phyloP scores from a whole-genome alignment of 2,797 vertebrate species.

The Typhlichthys eigenmanni region DNA sequence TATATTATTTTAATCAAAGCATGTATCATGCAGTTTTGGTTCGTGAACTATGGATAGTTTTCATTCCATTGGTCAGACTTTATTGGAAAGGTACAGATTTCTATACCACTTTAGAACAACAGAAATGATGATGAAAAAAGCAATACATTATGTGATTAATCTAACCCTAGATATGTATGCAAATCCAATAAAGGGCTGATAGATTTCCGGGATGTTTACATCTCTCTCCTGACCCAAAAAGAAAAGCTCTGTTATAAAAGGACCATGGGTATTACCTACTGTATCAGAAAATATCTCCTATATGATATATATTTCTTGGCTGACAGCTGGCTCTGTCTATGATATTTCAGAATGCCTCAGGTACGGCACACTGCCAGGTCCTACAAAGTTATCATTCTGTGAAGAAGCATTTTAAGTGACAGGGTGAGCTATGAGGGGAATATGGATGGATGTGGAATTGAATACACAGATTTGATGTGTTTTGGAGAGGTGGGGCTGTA shows the following conservation, averaged over 20 bases:
- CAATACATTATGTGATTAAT: too few relatives aligned
- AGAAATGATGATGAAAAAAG: too few relatives aligned
- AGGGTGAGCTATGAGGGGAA: conserved; percentile 69
- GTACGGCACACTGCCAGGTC: conserved; percentile 67
- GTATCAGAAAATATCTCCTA: conserved; percentile 38
- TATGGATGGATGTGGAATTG: conserved; percentile 67
- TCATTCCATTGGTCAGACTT: too few relatives aligned
- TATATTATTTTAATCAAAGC: too few relatives aligned
- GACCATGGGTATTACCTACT: conserved; percentile 53
- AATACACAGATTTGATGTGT: conserved; percentile 69
- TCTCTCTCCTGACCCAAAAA: conserved; percentile 36
- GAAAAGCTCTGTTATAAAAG: conserved; percentile 49
- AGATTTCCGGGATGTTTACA: conserved; percentile 45
- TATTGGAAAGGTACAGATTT: too few relatives aligned
- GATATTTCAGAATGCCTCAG: conserved; percentile 67
- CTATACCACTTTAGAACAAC: too few relatives aligned
- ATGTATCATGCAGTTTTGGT: too few relatives aligned
- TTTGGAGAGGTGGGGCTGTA: conserved; percentile 33
- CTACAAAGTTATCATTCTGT: conserved; percentile 77
- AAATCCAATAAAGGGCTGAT: conserved; percentile 9
- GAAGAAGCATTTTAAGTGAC: conserved; percentile 79
- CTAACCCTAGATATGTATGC: too few relatives aligned
- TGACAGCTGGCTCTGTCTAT: conserved; percentile 58
- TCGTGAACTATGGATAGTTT: too few relatives aligned
- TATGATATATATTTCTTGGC: conserved; percentile 41